Percentiles rank a stretch among this genome's conserved stretches.
phyloP scores from a whole-genome alignment of 53 echinoderm and acorn worm species.

The Echinometra lucunter region DNA sequence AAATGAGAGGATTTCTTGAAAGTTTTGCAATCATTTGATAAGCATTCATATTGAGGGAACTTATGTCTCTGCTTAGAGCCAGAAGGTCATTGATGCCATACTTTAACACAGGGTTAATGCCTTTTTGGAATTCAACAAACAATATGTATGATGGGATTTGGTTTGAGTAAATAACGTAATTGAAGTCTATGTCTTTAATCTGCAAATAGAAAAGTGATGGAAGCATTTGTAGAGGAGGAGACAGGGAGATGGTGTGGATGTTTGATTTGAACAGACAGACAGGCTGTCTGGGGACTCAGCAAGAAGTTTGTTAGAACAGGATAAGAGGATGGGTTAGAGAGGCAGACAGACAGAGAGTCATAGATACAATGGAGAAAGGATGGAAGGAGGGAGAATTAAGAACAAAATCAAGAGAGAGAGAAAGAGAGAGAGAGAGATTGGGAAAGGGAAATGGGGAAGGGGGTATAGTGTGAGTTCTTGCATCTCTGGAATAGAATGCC shows the following conservation, averaged over 20 bases:
- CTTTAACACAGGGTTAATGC: too few relatives aligned
- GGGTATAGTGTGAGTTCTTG: neutral
- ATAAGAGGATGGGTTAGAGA: neutral
- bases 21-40: neutral
- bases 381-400: neutral
- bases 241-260: neutral
- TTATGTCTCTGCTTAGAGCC: too few relatives aligned
- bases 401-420: neutral
- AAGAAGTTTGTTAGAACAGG: neutral
- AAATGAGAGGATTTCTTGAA: too few relatives aligned
- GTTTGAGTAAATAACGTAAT: constrained; percentile 58
- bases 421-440: neutral
- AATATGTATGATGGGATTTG: neutral
- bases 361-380: neutral
- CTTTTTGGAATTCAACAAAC: neutral
- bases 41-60: too few relatives aligned
- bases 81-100: too few relatives aligned
- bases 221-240: constrained; percentile 42
- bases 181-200: constrained; percentile 63
- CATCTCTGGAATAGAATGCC: neutral
- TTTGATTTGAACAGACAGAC: constrained; percentile 54
- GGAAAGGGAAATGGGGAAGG: neutral
- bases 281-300: constrained; percentile 53
- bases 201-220: constrained; percentile 33
- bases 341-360: neutral